Conservation (phyloP, 2,113 vertebrate species). For the Meleagris gallopavo region DNA sequence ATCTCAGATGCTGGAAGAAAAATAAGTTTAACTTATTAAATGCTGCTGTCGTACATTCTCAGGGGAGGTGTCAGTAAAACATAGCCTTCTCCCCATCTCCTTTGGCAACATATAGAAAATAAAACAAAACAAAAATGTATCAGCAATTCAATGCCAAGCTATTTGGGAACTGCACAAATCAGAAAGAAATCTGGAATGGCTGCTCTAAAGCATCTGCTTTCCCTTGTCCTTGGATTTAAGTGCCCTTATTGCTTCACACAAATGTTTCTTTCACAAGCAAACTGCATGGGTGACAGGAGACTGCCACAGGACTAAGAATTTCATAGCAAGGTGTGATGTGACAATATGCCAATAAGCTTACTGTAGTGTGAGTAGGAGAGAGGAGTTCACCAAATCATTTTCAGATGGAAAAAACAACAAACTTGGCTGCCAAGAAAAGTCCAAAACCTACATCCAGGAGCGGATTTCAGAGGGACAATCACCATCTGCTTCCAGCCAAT, state of each 20-base stretch:
- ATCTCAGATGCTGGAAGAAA: not conserved
- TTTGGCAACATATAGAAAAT: not conserved
- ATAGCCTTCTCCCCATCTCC: not conserved
- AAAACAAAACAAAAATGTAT: not conserved
- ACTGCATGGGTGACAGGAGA: not conserved
- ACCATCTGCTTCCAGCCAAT: constrained; percentile 3
- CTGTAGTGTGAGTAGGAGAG: not conserved
- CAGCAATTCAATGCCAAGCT: not conserved
- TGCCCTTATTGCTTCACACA: not conserved
- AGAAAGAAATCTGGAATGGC: not conserved
- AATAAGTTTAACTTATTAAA: not conserved
- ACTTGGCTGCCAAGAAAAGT: not conserved
- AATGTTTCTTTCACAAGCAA: not conserved
- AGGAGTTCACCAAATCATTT: not conserved
- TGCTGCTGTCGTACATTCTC: not conserved
- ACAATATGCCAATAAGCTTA: not conserved
- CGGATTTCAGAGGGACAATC: constrained; percentile 7
- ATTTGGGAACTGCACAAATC: not conserved
- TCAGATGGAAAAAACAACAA: not conserved
- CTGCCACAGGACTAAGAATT: not conserved
- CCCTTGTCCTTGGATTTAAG: not conserved
- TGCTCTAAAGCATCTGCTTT: not conserved
- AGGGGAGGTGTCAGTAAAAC: not conserved
- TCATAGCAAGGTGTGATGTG: not conserved
- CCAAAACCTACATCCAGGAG: not conserved